Evolutionary conservation across 64 coral and sea anemone species (phyloP).

Genomic region (Actinia tenebrosa): DNA sequence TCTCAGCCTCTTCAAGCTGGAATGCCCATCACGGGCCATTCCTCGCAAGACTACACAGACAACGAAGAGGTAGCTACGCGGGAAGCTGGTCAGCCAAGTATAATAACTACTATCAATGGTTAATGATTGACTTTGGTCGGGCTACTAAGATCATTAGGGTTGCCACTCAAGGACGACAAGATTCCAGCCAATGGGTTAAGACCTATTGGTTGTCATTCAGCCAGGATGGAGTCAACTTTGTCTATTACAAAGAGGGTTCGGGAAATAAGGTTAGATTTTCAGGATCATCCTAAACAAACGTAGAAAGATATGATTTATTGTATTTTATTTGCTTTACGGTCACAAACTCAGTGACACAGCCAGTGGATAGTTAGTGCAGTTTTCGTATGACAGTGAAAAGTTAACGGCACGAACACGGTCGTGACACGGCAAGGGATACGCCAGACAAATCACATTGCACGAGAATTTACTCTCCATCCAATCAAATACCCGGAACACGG

Average conservation of each 20-base stretch:
- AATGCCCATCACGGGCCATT: slow-evolving; percentile 3
- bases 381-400: too few species aligned
- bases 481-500: too few species aligned
- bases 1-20: neutral
- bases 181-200: slow-evolving; percentile 50
- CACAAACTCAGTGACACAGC: too few species aligned
- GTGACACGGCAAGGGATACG: too few species aligned
- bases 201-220: slow-evolving; percentile 55
- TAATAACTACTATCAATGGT: slow-evolving; percentile 30
- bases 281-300: too few species aligned
- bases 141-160: slow-evolving; percentile 43
- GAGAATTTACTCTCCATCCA: too few species aligned
- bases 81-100: slow-evolving; percentile 12
- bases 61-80: neutral
- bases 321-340: too few species aligned
- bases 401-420: too few species aligned
- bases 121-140: slow-evolving; percentile 30
- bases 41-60: slow-evolving; percentile 3
- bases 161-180: slow-evolving; percentile 42
- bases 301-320: too few species aligned
- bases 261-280: slow-evolving; percentile 1
- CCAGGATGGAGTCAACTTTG: slow-evolving; percentile 26
- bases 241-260: neutral
- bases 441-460: too few species aligned
- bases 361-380: too few species aligned